These are phyloP conservation scores for Tinea semifulvella DNA, from an alignment of 2,888 invertebrate species.

Conservation along the genomic window DNA sequence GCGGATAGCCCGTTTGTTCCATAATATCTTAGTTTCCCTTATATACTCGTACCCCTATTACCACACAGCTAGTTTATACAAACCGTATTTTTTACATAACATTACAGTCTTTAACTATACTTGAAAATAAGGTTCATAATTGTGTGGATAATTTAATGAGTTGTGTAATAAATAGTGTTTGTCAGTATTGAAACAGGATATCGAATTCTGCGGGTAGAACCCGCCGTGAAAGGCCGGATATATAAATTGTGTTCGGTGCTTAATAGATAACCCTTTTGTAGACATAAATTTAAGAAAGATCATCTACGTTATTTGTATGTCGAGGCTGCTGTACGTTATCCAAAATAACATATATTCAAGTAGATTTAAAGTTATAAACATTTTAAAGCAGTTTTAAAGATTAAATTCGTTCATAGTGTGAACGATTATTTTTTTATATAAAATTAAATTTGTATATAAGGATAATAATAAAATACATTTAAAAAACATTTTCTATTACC, in stretches of 20 bases:
- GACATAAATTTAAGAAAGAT: conserved; percentile 46
- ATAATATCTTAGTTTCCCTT: conserved; percentile 13
- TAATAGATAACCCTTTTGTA: conserved; percentile 40
- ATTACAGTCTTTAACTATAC: background rate
- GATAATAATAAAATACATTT: too few relatives aligned
- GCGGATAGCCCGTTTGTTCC: conserved; percentile 10
- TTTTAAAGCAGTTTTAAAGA: too few relatives aligned
- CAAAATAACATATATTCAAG: too few relatives aligned
- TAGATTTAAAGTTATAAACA: too few relatives aligned
- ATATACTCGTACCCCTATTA: too few relatives aligned
- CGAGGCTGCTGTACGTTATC: background rate
- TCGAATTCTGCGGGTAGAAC: conserved; percentile 28
- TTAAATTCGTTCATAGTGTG: too few relatives aligned
- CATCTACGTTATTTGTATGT: conserved; percentile 37
- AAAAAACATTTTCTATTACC: too few relatives aligned
- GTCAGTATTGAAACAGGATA: conserved; percentile 26
- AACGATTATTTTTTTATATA: too few relatives aligned
- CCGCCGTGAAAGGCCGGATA: conserved; percentile 25
- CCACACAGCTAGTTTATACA: background rate
- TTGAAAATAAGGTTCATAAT: background rate
- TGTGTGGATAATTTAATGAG: background rate
- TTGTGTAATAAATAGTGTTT: conserved; percentile 6
- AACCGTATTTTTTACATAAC: background rate
- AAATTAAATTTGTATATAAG: too few relatives aligned
- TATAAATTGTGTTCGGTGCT: conserved; percentile 38